Base-by-base conservation (phyloP, 2,113 vertebrate genomes). In the Rhinolophus ferrumequinum region DNA sequence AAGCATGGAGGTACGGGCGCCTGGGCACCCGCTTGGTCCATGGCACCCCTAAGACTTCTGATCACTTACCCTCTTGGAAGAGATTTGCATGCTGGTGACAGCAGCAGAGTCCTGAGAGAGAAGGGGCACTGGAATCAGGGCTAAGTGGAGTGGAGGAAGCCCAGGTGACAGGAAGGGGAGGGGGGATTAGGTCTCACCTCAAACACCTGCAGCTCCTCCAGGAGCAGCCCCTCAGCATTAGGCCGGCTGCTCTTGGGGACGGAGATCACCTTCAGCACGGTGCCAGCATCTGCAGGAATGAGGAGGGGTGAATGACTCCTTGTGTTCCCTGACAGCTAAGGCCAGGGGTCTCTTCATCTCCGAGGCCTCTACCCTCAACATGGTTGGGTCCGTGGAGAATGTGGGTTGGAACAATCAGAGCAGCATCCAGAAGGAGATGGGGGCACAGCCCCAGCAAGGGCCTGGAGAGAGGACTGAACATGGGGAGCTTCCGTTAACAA, bases 191-290 rank as follows among this genome's bases (percentile, higher is more conserved):
- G 47, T n/a, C 95, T 98, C 97, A 99, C 99, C 98, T 99, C 99
- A 97, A 99, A 99, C 75, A 99, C 98, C 58, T 99, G 99, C 73
- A 99, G 97, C 94, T 99, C 99, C 96, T 99, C 99, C 90, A 99
- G 98, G 16, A 99, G 98, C 97, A 99, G 98, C 0, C 99, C 99
- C 94, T 99, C 99, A 69, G 99, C 99, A 92, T 97, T 99, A 41
- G 99, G 99, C 99, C 98, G 98, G 96, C 98, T 99, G 83, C 99
- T 99, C 96, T 99, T 99, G 77, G 99, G 99, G 38, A 99, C 99
- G 0, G 99, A 99, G 97, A 99, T 99, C 81, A 99, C 99, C 98
- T 99, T 99, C 92, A 99, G 97, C 41, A 99, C 99, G 0, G 99
- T 99, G 72, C 99, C 99, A 66, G 98, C 97, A 50, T 99, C 99